These are phyloP conservation scores for Stictocephala bisonia DNA, from an alignment of 2,888 invertebrate species.

Conservation along the genomic window DNA sequence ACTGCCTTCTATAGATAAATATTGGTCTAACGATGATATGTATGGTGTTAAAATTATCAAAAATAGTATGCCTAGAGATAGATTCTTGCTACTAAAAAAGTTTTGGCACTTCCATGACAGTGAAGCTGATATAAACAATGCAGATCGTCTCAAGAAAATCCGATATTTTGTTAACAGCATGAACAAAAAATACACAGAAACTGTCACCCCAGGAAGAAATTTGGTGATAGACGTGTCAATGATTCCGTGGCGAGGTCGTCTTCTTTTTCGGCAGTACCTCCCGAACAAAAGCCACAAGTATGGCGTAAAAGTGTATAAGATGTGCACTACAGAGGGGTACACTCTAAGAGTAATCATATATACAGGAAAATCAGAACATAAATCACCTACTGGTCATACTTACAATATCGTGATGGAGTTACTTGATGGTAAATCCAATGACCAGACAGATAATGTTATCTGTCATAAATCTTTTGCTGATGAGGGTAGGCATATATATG, in stretches of 20 bases:
- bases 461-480: background rate
- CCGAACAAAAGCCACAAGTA: background rate
- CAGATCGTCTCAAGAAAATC: background rate
- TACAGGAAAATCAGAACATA: background rate
- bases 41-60: background rate
- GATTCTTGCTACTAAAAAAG: constrained; percentile 8
- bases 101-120: constrained; percentile 11
- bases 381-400: background rate
- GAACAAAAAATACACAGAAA: background rate
- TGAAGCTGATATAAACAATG: no score
- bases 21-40: background rate
- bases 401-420: background rate
- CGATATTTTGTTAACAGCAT: background rate
- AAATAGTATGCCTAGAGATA: constrained; percentile 3
- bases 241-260: constrained; percentile 7
- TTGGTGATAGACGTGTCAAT: constrained; percentile 1
- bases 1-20: background rate
- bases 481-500: background rate
- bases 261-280: background rate
- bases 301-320: no score
- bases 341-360: background rate
- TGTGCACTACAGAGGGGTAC: constrained; percentile 8
- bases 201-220: background rate
- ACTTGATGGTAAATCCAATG: background rate
- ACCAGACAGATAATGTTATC: no score